Evolutionary conservation across 2,797 vertebrate genomes (phyloP), one percentile per base, ranked within the genome.

Genomic region (Mastacembelus armatus): DNA sequence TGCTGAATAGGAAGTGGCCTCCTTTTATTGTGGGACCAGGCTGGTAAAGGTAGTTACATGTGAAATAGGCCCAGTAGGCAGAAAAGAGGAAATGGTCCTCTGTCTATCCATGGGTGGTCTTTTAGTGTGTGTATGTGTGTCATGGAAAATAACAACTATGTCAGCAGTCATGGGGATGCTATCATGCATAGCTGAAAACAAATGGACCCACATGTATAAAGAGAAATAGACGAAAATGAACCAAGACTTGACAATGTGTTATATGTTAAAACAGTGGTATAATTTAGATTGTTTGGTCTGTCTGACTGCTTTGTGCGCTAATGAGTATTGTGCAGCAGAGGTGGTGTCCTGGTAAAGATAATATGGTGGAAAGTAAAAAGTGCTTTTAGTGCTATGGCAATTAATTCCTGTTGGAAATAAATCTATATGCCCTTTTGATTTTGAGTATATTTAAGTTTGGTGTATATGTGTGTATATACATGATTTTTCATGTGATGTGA

Each of bases 81-180:
- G 58, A 76, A 60, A 60, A 58, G 49, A 84, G 79, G 78, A 90
- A 87, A 76, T 71, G 64, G 70, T 71, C 57, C 19, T 55, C 40
- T 71, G 71, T 79, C 63, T 75, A 64, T 62, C 82, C 71, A 81
- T 91, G 91, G 91, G 92, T 93, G 93, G 92, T 92, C 92, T 77
- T 78, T 58, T 42, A 38, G 2, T 59, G 50, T 69, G 44, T 54
- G 30, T 57, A 33, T 57, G 33, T 43, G 62, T 58, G 16, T 32
- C 5, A 44, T 38, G 26, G 36, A 48, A 61, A 44, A 30, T 43
- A 66, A n/a, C 43, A 50, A 72, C 71, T 64, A 68, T 79, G 67
- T 47, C 48, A 60, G 62, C 12, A 8, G 49, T 77, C 59, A 49
- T 38, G 65, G 60, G 70, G 69, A 71, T 45, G 3, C 12, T 60